Base-by-base conservation (phyloP, 2,888 invertebrate species). In the Eudasyphora cyanicolor region DNA sequence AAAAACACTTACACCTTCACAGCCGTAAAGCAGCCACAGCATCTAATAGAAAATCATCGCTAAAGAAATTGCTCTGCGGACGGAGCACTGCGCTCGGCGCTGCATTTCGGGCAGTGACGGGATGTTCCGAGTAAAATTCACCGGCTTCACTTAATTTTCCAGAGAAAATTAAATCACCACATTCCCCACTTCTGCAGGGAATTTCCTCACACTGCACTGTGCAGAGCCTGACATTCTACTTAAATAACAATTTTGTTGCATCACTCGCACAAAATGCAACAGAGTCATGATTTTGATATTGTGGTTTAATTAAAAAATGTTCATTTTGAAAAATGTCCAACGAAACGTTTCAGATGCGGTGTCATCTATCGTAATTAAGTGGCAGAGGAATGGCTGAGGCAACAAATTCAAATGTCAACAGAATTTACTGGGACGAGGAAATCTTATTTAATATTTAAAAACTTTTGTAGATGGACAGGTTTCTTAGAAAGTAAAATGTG, bases 331-430 rank as follows among this genome's bases (percentile, higher is more conserved):
- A 45, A 45, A 45, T 60, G 60, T 60, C 60, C 60, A n/a, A 7
- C 27, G 6, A 27, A 29, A 12, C 14, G 12, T 14, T 27, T 14
- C 60, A n/a, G n/a, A n/a, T n/a, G 14, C 14, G 60, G 5, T 60
- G 60, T 60, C 60, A 60, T 60, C 14, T 60, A 60, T 29, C n/a
- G 14, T 60, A 60, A 60, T 60, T 60, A 60, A 60, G 60, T 60
- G 27, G 29, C 29, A 21, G 54, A n/a, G n/a, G n/a, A n/a, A n/a
- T n/a, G n/a, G n/a, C n/a, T n/a, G n/a, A n/a, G n/a, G n/a, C n/a
- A n/a, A n/a, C n/a, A n/a, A n/a, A n/a, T n/a, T n/a, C n/a, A n/a
- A n/a, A n/a, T n/a, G n/a, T n/a, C n/a, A n/a, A n/a, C n/a, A n/a
- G n/a, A n/a, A n/a, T n/a, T n/a, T n/a, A n/a, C n/a, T n/a, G n/a